phyloP scores from a whole-genome alignment of 2,113 vertebrate species.

The Poecile atricapillus region DNA sequence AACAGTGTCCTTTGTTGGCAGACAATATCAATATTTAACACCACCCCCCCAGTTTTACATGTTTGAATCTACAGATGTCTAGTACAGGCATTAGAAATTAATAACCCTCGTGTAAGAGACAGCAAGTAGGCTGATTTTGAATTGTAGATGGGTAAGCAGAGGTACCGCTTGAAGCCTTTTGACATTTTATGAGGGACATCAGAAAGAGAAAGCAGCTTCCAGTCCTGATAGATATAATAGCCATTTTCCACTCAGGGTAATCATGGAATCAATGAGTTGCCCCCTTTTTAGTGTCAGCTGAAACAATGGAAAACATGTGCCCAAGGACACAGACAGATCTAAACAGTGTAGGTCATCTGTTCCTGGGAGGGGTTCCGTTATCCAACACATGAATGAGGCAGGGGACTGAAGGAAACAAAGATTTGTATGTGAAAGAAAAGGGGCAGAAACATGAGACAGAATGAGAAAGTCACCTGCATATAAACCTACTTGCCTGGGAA shows the following conservation, averaged over 20 bases:
- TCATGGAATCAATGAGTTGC: neutral
- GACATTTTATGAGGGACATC: neutral
- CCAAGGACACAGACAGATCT: neutral
- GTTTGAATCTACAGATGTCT: neutral
- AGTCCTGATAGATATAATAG: neutral
- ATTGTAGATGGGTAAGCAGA: neutral
- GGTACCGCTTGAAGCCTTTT: neutral
- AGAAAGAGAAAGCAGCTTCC: neutral
- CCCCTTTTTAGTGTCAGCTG: neutral
- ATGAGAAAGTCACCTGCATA: neutral
- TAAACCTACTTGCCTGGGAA: neutral
- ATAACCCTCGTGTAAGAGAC: neutral
- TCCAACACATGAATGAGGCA: accelerated
- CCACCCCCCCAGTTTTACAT: neutral
- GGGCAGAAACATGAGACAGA: neutral
- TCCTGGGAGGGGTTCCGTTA: accelerated
- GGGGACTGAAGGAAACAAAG: neutral
- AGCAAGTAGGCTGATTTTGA: neutral
- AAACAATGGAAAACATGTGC: neutral
- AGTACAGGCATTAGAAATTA: neutral
- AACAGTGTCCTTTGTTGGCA: neutral
- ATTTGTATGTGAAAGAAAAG: neutral
- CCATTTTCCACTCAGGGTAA: neutral
- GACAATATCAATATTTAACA: neutral
- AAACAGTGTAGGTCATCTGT: neutral